Percentiles rank a stretch among this genome's conserved stretches.
Conservation (phyloP, 1,140 invertebrate species). For the Chelonus insularis region DNA sequence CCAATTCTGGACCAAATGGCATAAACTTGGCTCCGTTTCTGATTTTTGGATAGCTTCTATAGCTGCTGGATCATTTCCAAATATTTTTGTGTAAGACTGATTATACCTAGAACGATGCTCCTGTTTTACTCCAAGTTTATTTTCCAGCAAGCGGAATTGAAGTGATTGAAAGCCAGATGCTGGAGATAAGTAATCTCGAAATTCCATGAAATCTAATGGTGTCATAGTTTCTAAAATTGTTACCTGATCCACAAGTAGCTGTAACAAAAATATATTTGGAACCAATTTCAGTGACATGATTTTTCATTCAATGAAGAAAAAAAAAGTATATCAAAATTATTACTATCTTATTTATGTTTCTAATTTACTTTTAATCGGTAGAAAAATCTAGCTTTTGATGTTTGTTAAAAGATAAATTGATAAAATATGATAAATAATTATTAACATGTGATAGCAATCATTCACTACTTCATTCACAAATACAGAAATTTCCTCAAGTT, state of each 20-base stretch:
- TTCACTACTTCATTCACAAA: too few species aligned
- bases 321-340: not conserved
- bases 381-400: too few species aligned
- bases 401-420: too few species aligned
- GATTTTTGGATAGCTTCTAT: constrained; percentile 75
- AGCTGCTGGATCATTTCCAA: constrained; percentile 75
- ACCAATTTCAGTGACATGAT: too few species aligned
- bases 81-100: constrained; percentile 87
- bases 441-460: too few species aligned
- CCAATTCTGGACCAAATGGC: constrained; percentile 87
- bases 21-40: constrained; percentile 81
- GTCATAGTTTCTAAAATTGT: constrained; percentile 98
- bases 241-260: constrained; percentile 96
- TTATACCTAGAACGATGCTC: constrained; percentile 91
- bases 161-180: constrained; percentile 98
- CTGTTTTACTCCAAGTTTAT: constrained; percentile 91
- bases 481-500: too few species aligned
- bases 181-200: constrained; percentile 86
- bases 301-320: too few species aligned
- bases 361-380: too few species aligned
- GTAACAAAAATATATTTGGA: constrained; percentile 40
- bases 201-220: constrained; percentile 96
- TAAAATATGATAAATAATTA: too few species aligned
- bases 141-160: constrained; percentile 95
- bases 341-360: too few species aligned